A percentile compares a stretch with the other conserved stretches of the same genome.
Evolutionary conservation across 2,888 invertebrate genomes (phyloP).

Genomic region (Drosophila koepferae): DNA sequence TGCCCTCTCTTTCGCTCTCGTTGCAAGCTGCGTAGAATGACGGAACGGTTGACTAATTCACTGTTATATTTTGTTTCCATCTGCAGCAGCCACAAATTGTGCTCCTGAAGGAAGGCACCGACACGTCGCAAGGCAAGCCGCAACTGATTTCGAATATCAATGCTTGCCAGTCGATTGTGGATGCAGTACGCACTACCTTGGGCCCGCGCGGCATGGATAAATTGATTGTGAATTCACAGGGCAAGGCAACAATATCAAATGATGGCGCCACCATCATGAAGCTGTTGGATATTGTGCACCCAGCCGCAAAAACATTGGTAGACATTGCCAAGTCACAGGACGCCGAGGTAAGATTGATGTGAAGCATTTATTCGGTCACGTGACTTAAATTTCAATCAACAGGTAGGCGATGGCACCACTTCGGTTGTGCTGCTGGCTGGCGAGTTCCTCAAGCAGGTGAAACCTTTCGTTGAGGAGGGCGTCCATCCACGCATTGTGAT

Average conservation of each 20-base stretch:
- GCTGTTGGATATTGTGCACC: slow-evolving; percentile 98
- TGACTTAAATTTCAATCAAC: slow-evolving; percentile 35
- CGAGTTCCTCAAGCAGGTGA: slow-evolving; percentile 97
- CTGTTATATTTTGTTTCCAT: slow-evolving; percentile 5
- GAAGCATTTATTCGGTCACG: slow-evolving; percentile 19
- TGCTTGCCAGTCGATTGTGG: slow-evolving; percentile 97
- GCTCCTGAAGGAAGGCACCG: slow-evolving; percentile 98
- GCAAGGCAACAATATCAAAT: slow-evolving; percentile 98
- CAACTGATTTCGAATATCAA: slow-evolving; percentile 98
- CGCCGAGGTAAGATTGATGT: slow-evolving; percentile 90
- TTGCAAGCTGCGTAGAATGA: slow-evolving; percentile 40
- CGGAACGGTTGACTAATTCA: slow-evolving; percentile 39
- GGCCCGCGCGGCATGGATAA: slow-evolving; percentile 99
- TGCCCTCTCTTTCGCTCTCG: neutral
- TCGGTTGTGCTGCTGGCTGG: slow-evolving; percentile 98
- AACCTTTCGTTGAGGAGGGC: slow-evolving; percentile 98
- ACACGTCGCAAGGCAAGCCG: slow-evolving; percentile 97
- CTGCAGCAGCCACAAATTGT: slow-evolving; percentile 98
- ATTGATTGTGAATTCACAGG: slow-evolving; percentile 95
- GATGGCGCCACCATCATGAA: slow-evolving; percentile 99
- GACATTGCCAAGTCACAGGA: slow-evolving; percentile 99
- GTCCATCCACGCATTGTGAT: slow-evolving; percentile 97
- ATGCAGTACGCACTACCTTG: slow-evolving; percentile 97
- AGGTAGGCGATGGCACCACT: slow-evolving; percentile 99
- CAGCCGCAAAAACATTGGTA: slow-evolving; percentile 98